Evolutionary conservation across 2,888 invertebrate species (phyloP).

Genomic region (Lithophane semibrunnea): DNA sequence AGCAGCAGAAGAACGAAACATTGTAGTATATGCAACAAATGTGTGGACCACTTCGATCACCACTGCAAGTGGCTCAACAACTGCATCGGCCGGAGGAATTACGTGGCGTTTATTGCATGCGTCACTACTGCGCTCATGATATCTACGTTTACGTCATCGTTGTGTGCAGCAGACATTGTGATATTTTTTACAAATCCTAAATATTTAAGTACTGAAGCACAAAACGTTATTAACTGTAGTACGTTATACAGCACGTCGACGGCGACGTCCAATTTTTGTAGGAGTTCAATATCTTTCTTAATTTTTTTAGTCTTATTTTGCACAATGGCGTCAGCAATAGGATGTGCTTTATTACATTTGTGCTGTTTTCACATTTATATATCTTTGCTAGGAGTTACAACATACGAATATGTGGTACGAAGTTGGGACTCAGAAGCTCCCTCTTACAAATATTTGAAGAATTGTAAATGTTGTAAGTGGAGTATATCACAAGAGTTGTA

Average conservation of each 20-base stretch:
- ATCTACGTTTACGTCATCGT: conserved; percentile 92
- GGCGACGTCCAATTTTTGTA: conserved; percentile 74
- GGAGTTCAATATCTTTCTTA: conserved; percentile 80
- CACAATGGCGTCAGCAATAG: conserved; percentile 93
- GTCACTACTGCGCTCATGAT: conserved; percentile 94
- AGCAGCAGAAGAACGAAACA: conserved; percentile 96
- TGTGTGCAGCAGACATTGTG: conserved; percentile 93
- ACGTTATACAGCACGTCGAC: conserved; percentile 62
- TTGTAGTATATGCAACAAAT: conserved; percentile 99
- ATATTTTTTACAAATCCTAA: conserved; percentile 91
- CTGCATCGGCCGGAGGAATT: conserved; percentile 98
- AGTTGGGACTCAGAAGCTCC: conserved; percentile 73
- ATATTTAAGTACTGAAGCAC: conserved; percentile 91
- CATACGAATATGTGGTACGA: conserved; percentile 95
- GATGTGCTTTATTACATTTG: conserved; percentile 94
- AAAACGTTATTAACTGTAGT: conserved; percentile 81
- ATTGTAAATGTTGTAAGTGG: conserved; percentile 71
- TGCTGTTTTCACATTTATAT: conserved; percentile 97
- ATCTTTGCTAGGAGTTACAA: conserved; percentile 95
- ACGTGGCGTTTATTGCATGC: conserved; percentile 95
- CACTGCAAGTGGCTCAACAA: conserved; percentile 99
- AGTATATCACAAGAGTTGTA: conserved; percentile 68
- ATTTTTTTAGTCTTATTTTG: conserved; percentile 90
- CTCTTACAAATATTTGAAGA: conserved; percentile 66
- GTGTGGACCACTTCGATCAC: conserved; percentile 98